phyloP scores from a whole-genome alignment of 2,113 vertebrate species.

The Anarrhichthys ocellatus region DNA sequence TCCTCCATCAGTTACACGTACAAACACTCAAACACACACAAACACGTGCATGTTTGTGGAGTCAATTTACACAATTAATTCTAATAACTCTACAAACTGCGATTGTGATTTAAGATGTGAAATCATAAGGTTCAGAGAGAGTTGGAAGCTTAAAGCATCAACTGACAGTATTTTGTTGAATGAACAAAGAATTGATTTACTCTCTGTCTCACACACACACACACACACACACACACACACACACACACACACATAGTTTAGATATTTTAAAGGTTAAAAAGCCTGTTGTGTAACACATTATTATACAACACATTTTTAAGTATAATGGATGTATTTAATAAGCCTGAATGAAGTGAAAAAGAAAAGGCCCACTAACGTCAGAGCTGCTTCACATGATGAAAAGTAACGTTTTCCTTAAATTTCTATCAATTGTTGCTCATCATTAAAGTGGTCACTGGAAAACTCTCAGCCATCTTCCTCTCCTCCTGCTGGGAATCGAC shows the following conservation, averaged over 20 bases:
- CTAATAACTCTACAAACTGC: not conserved
- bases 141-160: constrained; percentile 14
- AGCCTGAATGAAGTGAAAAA: not conserved
- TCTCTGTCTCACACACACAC: not conserved
- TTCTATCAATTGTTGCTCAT: not conserved
- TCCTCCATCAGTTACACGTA: not conserved
- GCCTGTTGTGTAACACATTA: not conserved
- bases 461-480: not conserved
- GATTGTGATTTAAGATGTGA: not conserved
- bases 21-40: not conserved
- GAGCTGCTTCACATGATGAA: not conserved
- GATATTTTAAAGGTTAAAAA: not conserved
- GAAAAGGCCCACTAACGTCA: not conserved
- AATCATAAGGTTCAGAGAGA: not conserved
- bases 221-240: not conserved
- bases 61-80: not conserved
- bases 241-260: not conserved
- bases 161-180: constrained; percentile 23
- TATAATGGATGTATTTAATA: not conserved
- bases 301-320: not conserved
- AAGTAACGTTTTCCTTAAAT: not conserved
- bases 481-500: not conserved
- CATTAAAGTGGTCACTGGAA: not conserved
- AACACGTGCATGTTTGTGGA: not conserved
- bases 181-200: constrained; percentile 18